Base-by-base conservation (phyloP, 2,113 vertebrate genomes). In the Cisticola juncidis region DNA sequence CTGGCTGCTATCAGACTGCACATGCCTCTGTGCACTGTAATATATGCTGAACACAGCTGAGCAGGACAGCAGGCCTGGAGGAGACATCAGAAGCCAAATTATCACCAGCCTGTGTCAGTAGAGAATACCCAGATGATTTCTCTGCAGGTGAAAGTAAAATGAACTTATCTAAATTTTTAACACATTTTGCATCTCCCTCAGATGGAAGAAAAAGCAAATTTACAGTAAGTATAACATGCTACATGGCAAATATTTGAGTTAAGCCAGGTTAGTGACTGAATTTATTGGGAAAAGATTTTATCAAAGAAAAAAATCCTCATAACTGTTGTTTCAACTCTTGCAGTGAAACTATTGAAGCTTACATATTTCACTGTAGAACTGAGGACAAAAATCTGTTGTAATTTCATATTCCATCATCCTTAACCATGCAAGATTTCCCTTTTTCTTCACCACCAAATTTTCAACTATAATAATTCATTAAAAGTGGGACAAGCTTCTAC, bases 191-290 rank as follows among this genome's bases (percentile, higher is more conserved):
- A 79, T 45, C 44, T 85, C 15, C 11, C 25, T 71, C 57, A 79
- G 58, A 91, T 13, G 61, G 26, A 95, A 87, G 28, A 81, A 81
- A 80, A 90, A 79, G 61, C 40, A 92, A 91, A 96, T 91, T 84
- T 91, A 38, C 42, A 26, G 28, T 68, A 78, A 61, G 44, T 72
- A 44, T 78, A 78, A 60, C 20, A 84, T 50, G 40, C n/a, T 42
- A 68, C 25, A 57, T 42, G 24, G 50, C 45, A 95, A 94, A 92
- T 95, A 69, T 95, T 94, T 88, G 69, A 89, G 36, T 36, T 91
- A 68, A 80, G 53, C 20, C 50, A 57, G 18, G 45, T 71, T 85
- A 92, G n/a, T 25, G 44, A 87, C 50, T 76, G 45, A 95, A 92
- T 92, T 71, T 85, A 14, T 76, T 29, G 12, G 48, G 33, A 85